Evolutionary conservation across 2,888 invertebrate species (phyloP), one percentile per base, ranked within the genome.

Genomic region (Drepana falcataria): DNA sequence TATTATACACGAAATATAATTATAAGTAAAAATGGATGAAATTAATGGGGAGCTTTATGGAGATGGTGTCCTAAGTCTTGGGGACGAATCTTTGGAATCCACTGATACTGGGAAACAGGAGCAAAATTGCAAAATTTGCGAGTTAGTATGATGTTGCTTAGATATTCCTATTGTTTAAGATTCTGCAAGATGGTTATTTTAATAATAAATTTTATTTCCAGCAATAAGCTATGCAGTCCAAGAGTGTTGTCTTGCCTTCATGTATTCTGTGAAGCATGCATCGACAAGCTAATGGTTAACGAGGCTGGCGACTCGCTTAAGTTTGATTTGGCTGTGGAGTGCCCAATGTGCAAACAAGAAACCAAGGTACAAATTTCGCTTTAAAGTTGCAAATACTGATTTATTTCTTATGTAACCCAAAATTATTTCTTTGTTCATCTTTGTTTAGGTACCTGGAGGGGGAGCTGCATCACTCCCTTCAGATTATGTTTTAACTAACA

Each of bases 211-310:
- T 44, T 53, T 48, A 54, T 58, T 87, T 92, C 65, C 75, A 95
- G 94, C 77, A 93, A 94, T 79, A 95, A 95, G 72, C 92, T 96
- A 75, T 94, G 93, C 82, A 93, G 94, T 80, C 98, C 98, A 58
- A 94, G 97, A 67, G 95, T 98, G 63, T 93, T 99, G 76, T 95
- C 96, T 72, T 99, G 98, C 88, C 94, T 99, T 81, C 98, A 99
- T 92, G 97, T 97, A 53, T 98, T 97, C 91, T 99, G 98, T 91
- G 96, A 97, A 90, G 93, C 94, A 66, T 99, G 98, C 87, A 93
- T 99, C 75, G 95, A 95, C 79, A 96, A 96, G 81, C 92, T 95
- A 75, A 91, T 96, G 75, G 93, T 94, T 61, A 94, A 94, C 71
- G 95, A 95, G 79, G 94, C 92, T 59, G 94, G 94, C 48, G 95